Evolutionary conservation across 2,113 vertebrate species (phyloP).

Genomic region (Hucho hucho): DNA sequence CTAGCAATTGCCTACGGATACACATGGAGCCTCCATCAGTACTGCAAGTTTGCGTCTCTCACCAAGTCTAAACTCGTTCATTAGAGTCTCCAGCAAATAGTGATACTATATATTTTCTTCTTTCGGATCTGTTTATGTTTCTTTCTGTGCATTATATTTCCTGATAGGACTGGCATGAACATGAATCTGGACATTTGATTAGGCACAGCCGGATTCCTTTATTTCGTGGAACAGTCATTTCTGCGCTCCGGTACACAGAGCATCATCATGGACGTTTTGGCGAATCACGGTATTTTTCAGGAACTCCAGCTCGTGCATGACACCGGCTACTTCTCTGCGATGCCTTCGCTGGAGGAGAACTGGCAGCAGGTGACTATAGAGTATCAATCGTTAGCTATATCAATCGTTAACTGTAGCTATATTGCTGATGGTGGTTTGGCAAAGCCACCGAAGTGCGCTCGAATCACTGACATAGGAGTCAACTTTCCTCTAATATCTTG

Average conservation of each 20-base stretch:
- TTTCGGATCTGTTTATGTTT: slow-evolving; percentile 5
- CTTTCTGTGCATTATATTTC: slow-evolving; percentile 31
- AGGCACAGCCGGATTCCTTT: slow-evolving; percentile 29
- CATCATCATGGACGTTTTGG: slow-evolving; percentile 98
- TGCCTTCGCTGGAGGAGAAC: slow-evolving; percentile 98
- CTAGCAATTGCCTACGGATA: slow-evolving; percentile 78
- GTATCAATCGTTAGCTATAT: neutral
- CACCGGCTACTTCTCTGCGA: slow-evolving; percentile 99
- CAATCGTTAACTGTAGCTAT: neutral
- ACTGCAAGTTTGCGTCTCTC: slow-evolving; percentile 54
- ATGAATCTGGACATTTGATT: slow-evolving; percentile 59
- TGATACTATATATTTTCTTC: slow-evolving; percentile 3
- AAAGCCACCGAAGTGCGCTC: too few species aligned
- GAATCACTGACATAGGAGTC: slow-evolving; percentile 27
- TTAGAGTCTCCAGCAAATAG: slow-evolving; percentile 17
- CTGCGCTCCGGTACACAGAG: slow-evolving; percentile 35
- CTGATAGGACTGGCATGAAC: slow-evolving; percentile 59
- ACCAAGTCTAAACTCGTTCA: neutral
- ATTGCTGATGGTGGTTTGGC: slow-evolving; percentile 9
- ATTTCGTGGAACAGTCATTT: slow-evolving; percentile 46
- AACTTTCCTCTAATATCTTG: slow-evolving; percentile 42
- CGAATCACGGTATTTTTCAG: slow-evolving; percentile 99
- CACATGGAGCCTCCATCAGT: slow-evolving; percentile 86
- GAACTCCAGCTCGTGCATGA: slow-evolving; percentile 99
- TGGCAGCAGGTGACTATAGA: slow-evolving; percentile 94